Conservation (phyloP, 2,113 vertebrate species). For the Malaclemys terrapin region DNA sequence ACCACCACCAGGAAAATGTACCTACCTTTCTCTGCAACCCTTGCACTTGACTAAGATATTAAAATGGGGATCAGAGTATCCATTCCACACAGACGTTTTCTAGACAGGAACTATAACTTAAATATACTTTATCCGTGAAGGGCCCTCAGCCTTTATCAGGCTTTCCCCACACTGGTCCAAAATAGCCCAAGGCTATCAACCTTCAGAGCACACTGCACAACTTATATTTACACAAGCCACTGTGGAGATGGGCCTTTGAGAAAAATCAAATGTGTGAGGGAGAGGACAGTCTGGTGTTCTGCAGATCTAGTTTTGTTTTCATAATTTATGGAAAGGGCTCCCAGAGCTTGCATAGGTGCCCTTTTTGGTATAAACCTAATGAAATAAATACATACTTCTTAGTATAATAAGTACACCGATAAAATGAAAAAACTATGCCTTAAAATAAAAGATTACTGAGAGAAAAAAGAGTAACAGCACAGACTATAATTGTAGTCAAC, state of each 20-base stretch:
- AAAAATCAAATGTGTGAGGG: background rate
- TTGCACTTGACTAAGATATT: background rate
- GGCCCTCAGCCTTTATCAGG: background rate
- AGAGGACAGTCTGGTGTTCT: background rate
- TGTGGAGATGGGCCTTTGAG: background rate
- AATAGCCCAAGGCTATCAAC: background rate
- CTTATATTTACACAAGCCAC: background rate
- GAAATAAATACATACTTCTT: background rate
- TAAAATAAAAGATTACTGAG: background rate
- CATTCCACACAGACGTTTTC: background rate
- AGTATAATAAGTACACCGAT: background rate
- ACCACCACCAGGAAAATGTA: background rate
- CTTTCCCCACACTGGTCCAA: fast-evolving
- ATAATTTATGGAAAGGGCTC: fast-evolving
- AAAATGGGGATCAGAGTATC: background rate
- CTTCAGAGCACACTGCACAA: background rate
- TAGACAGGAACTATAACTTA: background rate
- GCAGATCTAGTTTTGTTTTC: background rate
- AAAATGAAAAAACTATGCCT: background rate
- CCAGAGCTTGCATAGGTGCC: background rate
- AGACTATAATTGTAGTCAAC: background rate
- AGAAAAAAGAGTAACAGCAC: background rate
- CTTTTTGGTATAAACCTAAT: background rate
- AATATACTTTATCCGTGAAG: background rate
- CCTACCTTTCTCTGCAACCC: background rate